These are phyloP conservation scores for Mirounga angustirostris DNA, from an alignment of 2,113 vertebrate genomes.

Conservation along the genomic window DNA sequence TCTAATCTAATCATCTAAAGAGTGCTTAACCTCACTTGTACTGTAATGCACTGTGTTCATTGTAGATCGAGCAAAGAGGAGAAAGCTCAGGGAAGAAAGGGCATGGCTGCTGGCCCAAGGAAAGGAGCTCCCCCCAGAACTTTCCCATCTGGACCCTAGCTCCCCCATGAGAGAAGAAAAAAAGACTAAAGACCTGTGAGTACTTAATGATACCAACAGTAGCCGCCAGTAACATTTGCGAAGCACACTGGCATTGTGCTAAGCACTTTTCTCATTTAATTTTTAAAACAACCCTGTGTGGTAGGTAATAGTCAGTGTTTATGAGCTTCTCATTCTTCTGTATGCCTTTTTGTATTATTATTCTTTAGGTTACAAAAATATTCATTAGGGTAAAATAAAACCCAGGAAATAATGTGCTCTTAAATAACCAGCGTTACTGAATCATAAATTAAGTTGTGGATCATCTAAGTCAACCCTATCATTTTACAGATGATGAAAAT, in stretches of 20 bases:
- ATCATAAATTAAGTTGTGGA: not conserved
- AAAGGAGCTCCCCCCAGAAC: conserved; percentile 95
- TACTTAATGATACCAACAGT: conserved; percentile 17
- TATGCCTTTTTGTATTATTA: not conserved
- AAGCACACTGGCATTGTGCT: not conserved
- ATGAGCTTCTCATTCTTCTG: not conserved
- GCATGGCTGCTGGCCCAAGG: conserved; percentile 97
- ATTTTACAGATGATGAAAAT: not conserved
- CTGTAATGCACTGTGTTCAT: not conserved
- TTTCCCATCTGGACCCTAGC: conserved; percentile 93
- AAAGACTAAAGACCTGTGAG: conserved; percentile 95
- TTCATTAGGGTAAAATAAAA: not conserved
- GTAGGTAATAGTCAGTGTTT: not conserved
- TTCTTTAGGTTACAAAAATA: not conserved
- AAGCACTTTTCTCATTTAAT: not conserved
- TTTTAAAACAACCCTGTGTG: not conserved
- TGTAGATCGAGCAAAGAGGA: conserved; percentile 95
- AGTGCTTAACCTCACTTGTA: not conserved
- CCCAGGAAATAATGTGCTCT: not conserved
- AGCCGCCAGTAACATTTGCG: not conserved
- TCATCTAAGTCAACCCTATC: not conserved
- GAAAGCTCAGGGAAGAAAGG: conserved; percentile 95
- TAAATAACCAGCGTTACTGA: not conserved
- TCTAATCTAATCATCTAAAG: not conserved
- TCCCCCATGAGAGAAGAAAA: conserved; percentile 92